Evolutionary conservation across 2,797 vertebrate genomes (phyloP), one percentile per base, ranked within the genome.

Genomic region (Lemur catta): DNA sequence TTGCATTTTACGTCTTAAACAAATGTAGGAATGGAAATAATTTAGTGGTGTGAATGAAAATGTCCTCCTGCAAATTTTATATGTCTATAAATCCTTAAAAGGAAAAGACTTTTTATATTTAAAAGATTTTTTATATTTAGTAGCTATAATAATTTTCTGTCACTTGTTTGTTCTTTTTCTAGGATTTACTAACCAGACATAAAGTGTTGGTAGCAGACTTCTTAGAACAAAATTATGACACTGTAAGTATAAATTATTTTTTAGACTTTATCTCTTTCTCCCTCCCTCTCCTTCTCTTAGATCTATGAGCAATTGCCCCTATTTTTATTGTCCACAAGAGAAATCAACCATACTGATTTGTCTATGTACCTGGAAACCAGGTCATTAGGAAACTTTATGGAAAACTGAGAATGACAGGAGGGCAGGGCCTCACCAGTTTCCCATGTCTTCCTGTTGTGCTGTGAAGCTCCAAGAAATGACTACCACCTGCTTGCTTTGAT

Each of bases 131-230:
- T 26, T 86, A 1, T 69, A 63, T 87, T 46, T 75, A 76, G 55
- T 74, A 75, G n/a, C 30, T 94, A 65, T 79, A 57, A 52, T 82
- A 69, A 87, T 86, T 82, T 88, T 89, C 7, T 93, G 96, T 95
- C 7, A 46, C 43, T 96, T 97, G 87, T 35, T 87, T 96, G 63
- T 95, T 96, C 20, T 97, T 96, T 93, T 96, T 67, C 67, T 97
- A 99, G 99, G 99, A 99, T 98, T 99, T 99, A 86, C 98, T 99
- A 97, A 99, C 99, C 1, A 99, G 99, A 98, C 99, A 99, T 98
- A 99, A 99, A 98, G 99, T 99, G 89, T 98, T 99, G 57, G 99
- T 99, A 97, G 99, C 99, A 1, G 99, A 99, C 95, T 99, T 99
- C 98, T 99, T 99, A 96, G 99, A 99, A 98, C 99, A 99, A 98